phyloP scores from a whole-genome alignment of 1,140 invertebrate genomes.

The Brachionus plicatilis region DNA sequence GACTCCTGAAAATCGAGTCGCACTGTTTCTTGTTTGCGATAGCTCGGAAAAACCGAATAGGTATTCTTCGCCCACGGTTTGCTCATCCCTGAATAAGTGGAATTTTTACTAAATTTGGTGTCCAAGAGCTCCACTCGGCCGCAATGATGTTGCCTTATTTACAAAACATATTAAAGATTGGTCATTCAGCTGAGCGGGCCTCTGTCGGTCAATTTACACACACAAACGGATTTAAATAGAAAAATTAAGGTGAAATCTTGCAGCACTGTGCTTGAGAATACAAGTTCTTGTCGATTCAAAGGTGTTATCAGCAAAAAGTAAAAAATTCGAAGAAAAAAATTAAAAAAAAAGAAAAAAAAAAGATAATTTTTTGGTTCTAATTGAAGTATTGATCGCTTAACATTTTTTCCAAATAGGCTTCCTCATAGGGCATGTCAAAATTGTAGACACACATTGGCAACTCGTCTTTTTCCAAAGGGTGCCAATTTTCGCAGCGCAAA shows the following conservation, averaged over 20 bases:
- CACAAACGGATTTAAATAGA: not conserved
- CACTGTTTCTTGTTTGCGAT: not conserved
- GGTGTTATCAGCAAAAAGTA: not conserved
- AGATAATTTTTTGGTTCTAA: not conserved
- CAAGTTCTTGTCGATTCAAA: not conserved
- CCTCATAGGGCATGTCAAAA: conserved; percentile 11
- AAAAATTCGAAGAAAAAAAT: not conserved
- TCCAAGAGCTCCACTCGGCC: not conserved
- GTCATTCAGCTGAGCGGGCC: not conserved
- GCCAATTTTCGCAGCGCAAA: conserved; percentile 15
- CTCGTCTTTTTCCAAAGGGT: conserved; percentile 37
- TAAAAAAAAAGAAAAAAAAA: not conserved
- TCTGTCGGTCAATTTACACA: not conserved
- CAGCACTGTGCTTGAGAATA: conserved; percentile 2
- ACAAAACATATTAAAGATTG: not conserved
- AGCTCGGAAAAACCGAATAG: not conserved
- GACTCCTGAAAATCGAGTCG: not conserved
- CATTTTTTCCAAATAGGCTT: conserved; percentile 30
- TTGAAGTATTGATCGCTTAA: conserved; percentile 30
- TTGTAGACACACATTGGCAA: conserved; percentile 36
- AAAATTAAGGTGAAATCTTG: not conserved
- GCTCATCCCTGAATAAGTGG: not conserved
- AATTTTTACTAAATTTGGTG: not conserved
- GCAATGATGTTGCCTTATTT: not conserved
- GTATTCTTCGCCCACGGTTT: not conserved